Conservation (phyloP, 2,113 vertebrate species). For the Aviceda subcristata region DNA sequence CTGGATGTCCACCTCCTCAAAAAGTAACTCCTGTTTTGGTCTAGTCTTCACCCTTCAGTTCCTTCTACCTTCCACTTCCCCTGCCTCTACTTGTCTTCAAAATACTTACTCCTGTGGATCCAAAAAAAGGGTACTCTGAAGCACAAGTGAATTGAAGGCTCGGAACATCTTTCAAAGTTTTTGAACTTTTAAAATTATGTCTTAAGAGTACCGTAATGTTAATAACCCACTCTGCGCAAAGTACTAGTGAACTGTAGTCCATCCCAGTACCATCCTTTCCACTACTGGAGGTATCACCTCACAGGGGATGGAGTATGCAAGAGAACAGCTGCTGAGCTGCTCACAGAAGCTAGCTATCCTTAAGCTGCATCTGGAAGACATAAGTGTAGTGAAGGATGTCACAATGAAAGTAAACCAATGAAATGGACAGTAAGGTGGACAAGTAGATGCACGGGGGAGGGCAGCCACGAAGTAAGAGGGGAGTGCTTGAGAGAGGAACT, state of each 20-base stretch:
- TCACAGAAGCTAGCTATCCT: neutral
- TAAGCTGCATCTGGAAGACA: neutral
- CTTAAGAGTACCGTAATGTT: neutral
- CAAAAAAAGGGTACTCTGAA: neutral
- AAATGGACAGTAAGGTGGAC: neutral
- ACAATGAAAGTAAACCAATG: slow-evolving; percentile 58
- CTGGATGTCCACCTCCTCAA: neutral
- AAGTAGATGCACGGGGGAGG: neutral
- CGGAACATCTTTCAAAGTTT: neutral
- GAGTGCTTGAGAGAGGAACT: slow-evolving; percentile 54
- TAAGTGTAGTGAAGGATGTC: neutral
- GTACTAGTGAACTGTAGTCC: neutral
- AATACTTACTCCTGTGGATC: neutral
- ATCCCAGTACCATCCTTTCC: neutral
- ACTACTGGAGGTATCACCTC: neutral
- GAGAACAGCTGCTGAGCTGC: neutral
- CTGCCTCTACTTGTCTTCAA: neutral
- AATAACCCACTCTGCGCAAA: neutral
- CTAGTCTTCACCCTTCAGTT: neutral
- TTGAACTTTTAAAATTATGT: neutral
- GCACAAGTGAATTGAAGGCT: neutral
- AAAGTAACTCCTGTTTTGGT: neutral
- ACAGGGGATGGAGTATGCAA: neutral
- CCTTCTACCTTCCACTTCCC: neutral
- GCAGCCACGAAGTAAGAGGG: slow-evolving; percentile 30